These are phyloP conservation scores for Eunapius fragilis DNA, from an alignment of 37 sponge, comb jelly and placozoan species.

Conservation along the genomic window DNA sequence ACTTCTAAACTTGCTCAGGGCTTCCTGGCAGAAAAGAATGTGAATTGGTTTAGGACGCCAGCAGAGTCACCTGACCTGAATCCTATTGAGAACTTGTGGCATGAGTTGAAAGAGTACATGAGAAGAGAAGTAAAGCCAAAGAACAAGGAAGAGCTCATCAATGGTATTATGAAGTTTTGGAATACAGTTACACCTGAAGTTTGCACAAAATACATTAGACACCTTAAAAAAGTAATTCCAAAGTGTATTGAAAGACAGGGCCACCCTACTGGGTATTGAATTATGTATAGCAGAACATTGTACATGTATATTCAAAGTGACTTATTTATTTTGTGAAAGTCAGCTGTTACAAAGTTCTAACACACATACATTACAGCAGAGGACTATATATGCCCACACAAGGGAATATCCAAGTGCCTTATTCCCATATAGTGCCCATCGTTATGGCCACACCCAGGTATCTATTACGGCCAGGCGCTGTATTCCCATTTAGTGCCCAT, in stretches of 20 bases:
- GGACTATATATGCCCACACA: not conserved
- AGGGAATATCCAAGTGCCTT: not conserved
- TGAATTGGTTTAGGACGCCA: conserved; percentile 44
- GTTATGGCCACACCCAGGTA: not conserved
- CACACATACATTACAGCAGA: too few relatives aligned
- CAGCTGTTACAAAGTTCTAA: too few relatives aligned
- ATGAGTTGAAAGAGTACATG: conserved; percentile 38
- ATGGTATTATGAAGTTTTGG: conserved; percentile 31
- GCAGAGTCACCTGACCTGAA: conserved; percentile 36
- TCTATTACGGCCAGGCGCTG: not conserved
- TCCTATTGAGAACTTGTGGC: conserved; percentile 40
- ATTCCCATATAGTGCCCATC: not conserved
- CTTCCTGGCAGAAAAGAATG: not conserved
- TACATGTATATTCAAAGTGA: too few relatives aligned
- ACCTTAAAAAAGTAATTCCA: conserved; percentile 29
- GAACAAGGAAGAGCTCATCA: conserved; percentile 21
- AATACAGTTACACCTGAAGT: conserved; percentile 16
- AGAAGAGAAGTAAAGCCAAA: conserved; percentile 33
- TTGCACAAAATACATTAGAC: conserved; percentile 24
- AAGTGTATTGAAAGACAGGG: conserved; percentile 5
- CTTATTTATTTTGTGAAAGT: too few relatives aligned
- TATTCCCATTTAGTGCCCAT: not conserved
- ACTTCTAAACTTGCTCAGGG: conserved; percentile 12
- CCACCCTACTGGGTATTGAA: too few relatives aligned
- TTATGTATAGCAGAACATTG: too few relatives aligned